phyloP scores from a whole-genome alignment of 1,140 invertebrate species.

The Ridgeia piscesae region DNA sequence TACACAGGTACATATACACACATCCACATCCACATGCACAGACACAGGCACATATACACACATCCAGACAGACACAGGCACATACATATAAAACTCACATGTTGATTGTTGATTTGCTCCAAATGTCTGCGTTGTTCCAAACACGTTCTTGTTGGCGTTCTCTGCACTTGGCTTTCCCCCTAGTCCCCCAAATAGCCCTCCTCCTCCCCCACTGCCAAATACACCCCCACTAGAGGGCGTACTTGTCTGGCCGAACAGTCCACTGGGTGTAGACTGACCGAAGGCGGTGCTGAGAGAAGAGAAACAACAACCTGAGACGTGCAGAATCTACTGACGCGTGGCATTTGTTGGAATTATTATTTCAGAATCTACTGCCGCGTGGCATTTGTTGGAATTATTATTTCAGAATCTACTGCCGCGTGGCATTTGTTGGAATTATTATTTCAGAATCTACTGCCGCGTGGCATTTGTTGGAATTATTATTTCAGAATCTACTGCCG shows the following conservation, averaged over 20 bases:
- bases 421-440: too few relatives aligned
- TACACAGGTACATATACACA: too few relatives aligned
- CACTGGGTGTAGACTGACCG: not conserved
- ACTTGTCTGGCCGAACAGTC: not conserved
- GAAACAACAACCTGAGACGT: not conserved
- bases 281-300: not conserved
- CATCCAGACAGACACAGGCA: not conserved
- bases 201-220: not conserved
- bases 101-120: not conserved
- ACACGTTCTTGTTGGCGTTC: slow-evolving; percentile 56
- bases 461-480: too few relatives aligned
- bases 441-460: too few relatives aligned
- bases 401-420: too few relatives aligned
- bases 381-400: too few relatives aligned
- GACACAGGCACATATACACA: not conserved
- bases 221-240: not conserved
- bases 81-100: slow-evolving; percentile 16
- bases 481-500: too few relatives aligned
- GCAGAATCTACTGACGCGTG: not conserved
- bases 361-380: not conserved
- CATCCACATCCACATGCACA: too few relatives aligned
- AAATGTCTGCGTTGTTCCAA: slow-evolving; percentile 36
- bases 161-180: slow-evolving; percentile 55
- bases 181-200: slow-evolving; percentile 49
- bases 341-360: not conserved